phyloP scores from a whole-genome alignment of 1,140 invertebrate species.

The Hycleus phaleratus region DNA sequence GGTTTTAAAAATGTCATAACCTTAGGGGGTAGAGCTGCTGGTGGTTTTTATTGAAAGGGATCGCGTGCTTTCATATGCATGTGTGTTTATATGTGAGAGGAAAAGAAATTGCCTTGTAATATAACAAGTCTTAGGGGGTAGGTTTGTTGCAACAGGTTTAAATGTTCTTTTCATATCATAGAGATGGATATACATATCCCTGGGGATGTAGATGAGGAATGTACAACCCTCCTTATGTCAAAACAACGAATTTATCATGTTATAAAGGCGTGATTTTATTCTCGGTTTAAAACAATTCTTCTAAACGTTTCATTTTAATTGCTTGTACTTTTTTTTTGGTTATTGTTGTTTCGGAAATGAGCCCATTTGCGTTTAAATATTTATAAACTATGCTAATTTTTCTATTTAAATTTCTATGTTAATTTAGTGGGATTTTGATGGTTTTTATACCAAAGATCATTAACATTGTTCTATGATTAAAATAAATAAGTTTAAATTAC shows the following conservation, averaged over 20 bases:
- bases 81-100: background rate
- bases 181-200: conserved; percentile 21
- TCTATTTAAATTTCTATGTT: no score
- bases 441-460: no score
- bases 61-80: conserved; percentile 6
- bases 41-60: conserved; percentile 25
- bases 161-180: conserved; percentile 31
- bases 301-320: no score
- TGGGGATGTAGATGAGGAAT: conserved; percentile 7
- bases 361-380: background rate
- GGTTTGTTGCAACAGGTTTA: conserved; percentile 30
- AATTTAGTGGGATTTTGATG: no score
- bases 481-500: no score
- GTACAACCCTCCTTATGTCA: conserved; percentile 12
- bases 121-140: conserved; percentile 10
- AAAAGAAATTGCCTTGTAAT: conserved; percentile 11
- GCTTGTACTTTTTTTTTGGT: no score
- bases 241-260: background rate
- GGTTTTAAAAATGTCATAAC: conserved; percentile 26
- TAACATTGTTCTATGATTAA: no score
- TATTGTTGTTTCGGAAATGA: no score
- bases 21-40: conserved; percentile 19
- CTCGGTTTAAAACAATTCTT: no score
- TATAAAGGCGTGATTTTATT: conserved; percentile 8
- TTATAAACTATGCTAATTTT: no score